A percentile compares a stretch with the other conserved stretches of the same genome.
Conservation (phyloP, 2,888 invertebrate species). For the Pterostichus niger region DNA sequence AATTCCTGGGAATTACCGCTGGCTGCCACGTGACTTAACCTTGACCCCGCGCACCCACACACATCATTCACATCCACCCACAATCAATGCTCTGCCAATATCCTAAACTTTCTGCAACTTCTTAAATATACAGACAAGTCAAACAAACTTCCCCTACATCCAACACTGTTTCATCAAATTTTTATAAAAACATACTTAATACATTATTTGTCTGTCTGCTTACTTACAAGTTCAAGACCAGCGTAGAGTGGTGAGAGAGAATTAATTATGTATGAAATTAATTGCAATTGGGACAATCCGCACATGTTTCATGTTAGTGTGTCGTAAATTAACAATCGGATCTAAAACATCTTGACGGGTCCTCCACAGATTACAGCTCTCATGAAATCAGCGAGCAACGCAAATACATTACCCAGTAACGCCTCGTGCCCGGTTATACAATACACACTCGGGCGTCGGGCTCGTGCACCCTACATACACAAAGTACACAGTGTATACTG, state of each 20-base stretch:
- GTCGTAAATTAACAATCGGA: constrained; percentile 17
- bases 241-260: no score
- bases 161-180: no score
- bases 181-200: no score
- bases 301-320: no score
- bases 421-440: neutral
- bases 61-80: neutral
- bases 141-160: neutral
- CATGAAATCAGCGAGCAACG: constrained; percentile 20
- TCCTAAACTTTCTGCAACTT: neutral
- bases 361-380: constrained; percentile 6
- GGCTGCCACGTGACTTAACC: constrained; percentile 42
- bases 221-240: neutral
- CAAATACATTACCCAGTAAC: constrained; percentile 28
- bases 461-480: constrained; percentile 9
- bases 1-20: constrained; percentile 57
- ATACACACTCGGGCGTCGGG: neutral
- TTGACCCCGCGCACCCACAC: constrained; percentile 14
- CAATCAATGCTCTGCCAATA: constrained; percentile 12
- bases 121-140: neutral
- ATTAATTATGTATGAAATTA: neutral
- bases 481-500: neutral
- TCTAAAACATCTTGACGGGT: constrained; percentile 32
- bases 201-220: neutral
- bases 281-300: constrained; percentile 17